A percentile compares a stretch with the other conserved stretches of the same genome.
Conservation (phyloP, 2,888 invertebrate species). For the Linnaemya tessellans region DNA sequence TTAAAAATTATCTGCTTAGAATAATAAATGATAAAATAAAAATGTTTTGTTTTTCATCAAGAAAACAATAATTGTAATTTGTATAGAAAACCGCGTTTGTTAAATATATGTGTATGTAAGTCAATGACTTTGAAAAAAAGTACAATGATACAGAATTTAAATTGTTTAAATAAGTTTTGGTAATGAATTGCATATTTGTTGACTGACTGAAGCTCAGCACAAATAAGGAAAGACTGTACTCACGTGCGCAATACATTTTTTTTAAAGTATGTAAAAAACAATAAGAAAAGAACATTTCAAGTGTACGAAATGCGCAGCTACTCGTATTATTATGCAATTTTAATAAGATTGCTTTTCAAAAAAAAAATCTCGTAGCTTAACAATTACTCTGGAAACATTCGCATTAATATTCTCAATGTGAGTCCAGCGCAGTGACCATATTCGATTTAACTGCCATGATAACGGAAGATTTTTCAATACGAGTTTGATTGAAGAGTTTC, state of each 20-base stretch:
- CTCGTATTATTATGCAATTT: slow-evolving; percentile 36
- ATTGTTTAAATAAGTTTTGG: slow-evolving; percentile 27
- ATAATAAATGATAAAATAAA: slow-evolving; percentile 40
- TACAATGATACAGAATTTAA: slow-evolving; percentile 20
- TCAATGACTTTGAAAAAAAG: slow-evolving; percentile 56
- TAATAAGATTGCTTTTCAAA: not conserved
- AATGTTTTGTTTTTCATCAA: not conserved
- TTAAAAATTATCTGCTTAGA: slow-evolving; percentile 44
- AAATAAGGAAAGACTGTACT: slow-evolving; percentile 14
- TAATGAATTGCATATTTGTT: slow-evolving; percentile 31
- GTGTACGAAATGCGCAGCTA: not conserved
- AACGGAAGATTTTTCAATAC: not conserved
- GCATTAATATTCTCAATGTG: slow-evolving; percentile 22
- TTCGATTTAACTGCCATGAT: not conserved
- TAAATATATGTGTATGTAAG: slow-evolving; percentile 29
- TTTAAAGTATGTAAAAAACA: slow-evolving; percentile 11
- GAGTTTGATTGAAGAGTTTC: too few relatives aligned
- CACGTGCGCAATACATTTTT: slow-evolving; percentile 4
- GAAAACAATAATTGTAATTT: slow-evolving; percentile 22
- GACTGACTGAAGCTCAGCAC: not conserved
- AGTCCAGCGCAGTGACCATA: not conserved
- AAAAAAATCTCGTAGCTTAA: not conserved
- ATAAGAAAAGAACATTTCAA: not conserved
- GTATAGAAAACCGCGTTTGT: slow-evolving; percentile 5
- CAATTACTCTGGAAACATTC: not conserved